Base-by-base conservation (phyloP, 30 jellyfish, hydroid and myxozoan species). In the Nemopilema nomurai region DNA sequence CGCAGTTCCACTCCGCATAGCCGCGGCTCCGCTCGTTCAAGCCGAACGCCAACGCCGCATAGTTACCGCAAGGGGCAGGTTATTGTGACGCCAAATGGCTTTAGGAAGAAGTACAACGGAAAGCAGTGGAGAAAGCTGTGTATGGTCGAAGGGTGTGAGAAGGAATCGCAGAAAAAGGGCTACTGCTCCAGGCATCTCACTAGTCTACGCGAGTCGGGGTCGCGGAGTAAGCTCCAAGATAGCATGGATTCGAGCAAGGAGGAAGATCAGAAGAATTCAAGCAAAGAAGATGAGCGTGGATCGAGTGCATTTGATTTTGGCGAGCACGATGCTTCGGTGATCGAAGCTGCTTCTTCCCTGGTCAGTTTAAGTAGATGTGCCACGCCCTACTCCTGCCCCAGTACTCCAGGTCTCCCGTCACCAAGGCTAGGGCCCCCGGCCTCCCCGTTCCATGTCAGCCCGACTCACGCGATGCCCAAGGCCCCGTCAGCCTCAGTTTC, bases 1-100 rank as follows among this genome's bases (percentile, higher is more conserved):
- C 96, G 99, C 50, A 89, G 99, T 78, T 94, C 97, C 25, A 89
- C 99, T 0, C 99, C 99, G 1, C 97, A 89, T 29, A 94, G 99
- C 87, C 74, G 96, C 20, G 92, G 99, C 75, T 94, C 99, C 16
- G 79, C 93, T 23, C 91, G 96, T 1, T 84, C 98, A 65, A 93
- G 98, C 82, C 78, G 98, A 33, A 96, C 98, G 4, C 91, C 98
- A 24, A 93, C 98, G 62, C 98, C 98, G 18, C 92, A 79, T 71
- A n/a, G n/a, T n/a, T n/a, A n/a, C n/a, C n/a, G n/a, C n/a, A 93
- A 93, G 71, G 98, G 98, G 49, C 96, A 93, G 69, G 96, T 93
- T 7, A 89, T 93, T 76, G 91, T 89, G 1, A 94, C 98, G 32
- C 90, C 85, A 23, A 94, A 89, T 84, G 98, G 98, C 9, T 93